Percentiles rank a stretch among this genome's conserved stretches.
Evolutionary conservation across 2,113 vertebrate genomes (phyloP).

Genomic region (Catharus minimus): DNA sequence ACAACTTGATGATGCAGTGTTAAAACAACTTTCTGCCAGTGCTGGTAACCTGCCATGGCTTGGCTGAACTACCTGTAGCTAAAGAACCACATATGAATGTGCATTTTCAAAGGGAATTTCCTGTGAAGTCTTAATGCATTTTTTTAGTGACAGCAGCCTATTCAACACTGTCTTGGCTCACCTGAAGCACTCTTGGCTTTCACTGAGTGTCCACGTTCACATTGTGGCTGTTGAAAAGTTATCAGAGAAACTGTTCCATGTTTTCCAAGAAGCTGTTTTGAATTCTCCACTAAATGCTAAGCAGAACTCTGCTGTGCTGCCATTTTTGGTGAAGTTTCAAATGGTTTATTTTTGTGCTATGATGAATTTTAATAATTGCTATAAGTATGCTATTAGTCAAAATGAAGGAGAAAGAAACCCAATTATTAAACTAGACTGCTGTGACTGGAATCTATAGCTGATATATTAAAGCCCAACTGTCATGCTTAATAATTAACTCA

Average conservation of each 20-base stretch:
- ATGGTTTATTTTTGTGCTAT: constrained; percentile 10
- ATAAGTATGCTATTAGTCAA: constrained; percentile 65
- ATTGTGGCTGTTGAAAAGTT: not conserved
- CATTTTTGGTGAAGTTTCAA: constrained; percentile 31
- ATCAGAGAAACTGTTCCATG: not conserved
- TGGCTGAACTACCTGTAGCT: not conserved
- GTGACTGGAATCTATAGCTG: constrained; percentile 66
- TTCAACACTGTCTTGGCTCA: not conserved
- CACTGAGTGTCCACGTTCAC: not conserved
- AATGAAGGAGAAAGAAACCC: constrained; percentile 59
- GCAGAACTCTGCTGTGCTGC: not conserved
- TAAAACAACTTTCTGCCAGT: not conserved
- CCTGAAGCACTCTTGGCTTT: not conserved
- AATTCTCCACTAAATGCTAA: not conserved
- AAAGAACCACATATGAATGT: not conserved
- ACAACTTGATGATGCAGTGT: not conserved
- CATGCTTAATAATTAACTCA: constrained; percentile 65
- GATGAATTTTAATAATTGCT: constrained; percentile 66
- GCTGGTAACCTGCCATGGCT: not conserved
- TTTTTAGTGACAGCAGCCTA: not conserved
- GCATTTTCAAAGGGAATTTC: not conserved
- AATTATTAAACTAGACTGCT: constrained; percentile 70
- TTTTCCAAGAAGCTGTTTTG: not conserved
- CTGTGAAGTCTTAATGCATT: not conserved
- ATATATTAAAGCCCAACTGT: constrained; percentile 59